Conservation (phyloP, 2,113 vertebrate genomes). For the Bos indicus region DNA sequence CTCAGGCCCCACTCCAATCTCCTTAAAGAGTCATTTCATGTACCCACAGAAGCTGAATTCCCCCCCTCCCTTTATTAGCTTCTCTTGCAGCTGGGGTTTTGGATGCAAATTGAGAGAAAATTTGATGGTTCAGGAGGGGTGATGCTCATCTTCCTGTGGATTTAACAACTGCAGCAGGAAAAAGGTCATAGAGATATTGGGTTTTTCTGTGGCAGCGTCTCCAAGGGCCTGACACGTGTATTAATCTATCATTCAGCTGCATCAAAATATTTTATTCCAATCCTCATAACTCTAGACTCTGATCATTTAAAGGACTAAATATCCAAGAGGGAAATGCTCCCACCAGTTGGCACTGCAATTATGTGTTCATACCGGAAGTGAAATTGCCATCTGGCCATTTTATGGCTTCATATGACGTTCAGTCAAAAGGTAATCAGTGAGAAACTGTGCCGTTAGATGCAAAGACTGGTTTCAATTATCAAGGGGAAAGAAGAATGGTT, state of each 20-base stretch:
- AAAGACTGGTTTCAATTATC: background rate
- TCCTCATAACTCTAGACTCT: background rate
- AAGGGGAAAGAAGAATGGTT: background rate
- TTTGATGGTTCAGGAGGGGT: background rate
- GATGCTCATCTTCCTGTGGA: background rate
- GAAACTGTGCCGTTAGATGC: accelerated
- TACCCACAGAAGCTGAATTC: background rate
- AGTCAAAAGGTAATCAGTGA: background rate
- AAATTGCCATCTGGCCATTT: background rate
- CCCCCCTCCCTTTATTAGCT: background rate
- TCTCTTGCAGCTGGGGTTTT: background rate
- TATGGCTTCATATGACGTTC: background rate
- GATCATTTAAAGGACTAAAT: background rate
- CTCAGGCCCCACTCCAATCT: background rate
- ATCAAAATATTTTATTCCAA: background rate
- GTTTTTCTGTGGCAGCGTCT: background rate
- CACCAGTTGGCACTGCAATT: too few species aligned
- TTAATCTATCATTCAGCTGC: background rate
- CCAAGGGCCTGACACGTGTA: background rate
- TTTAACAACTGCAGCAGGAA: background rate
- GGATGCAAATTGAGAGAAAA: background rate
- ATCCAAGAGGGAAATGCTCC: background rate
- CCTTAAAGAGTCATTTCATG: background rate
- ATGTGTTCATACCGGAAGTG: background rate
- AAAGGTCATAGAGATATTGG: background rate